Conservation (phyloP, 2,888 invertebrate species). For the Cephus spinipes region DNA sequence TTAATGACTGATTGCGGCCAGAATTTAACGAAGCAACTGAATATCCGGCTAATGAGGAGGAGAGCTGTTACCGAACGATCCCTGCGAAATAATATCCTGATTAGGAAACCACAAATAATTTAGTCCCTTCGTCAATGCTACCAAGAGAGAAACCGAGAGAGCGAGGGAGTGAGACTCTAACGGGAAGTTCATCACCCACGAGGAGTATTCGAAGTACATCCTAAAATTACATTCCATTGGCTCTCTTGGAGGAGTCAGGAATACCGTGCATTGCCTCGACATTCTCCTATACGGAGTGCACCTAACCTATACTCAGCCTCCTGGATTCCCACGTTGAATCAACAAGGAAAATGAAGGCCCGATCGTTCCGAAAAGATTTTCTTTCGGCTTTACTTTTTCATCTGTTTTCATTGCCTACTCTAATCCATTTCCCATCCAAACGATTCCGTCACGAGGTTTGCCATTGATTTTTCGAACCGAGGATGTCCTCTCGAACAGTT, state of each 20-base stretch:
- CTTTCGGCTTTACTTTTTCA: too few relatives aligned
- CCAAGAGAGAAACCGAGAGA: too few relatives aligned
- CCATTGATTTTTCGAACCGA: too few relatives aligned
- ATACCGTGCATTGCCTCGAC: too few relatives aligned
- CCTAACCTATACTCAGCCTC: background rate
- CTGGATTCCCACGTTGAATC: background rate
- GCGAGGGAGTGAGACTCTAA: slow-evolving; percentile 26
- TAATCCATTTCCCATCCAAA: too few relatives aligned
- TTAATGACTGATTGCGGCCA: too few relatives aligned
- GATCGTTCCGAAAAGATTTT: background rate
- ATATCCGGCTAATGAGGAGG: slow-evolving; percentile 12
- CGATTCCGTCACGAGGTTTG: too few relatives aligned
- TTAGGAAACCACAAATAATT: too few relatives aligned
- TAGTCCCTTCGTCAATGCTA: too few relatives aligned
- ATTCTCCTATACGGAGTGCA: too few relatives aligned
- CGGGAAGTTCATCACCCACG: slow-evolving; percentile 36
- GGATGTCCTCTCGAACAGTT: too few relatives aligned
- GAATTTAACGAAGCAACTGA: background rate
- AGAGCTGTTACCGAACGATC: slow-evolving; percentile 7
- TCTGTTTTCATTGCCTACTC: too few relatives aligned
- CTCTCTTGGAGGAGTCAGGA: slow-evolving; percentile 24
- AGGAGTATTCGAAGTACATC: slow-evolving; percentile 38
- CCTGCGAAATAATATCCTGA: slow-evolving; percentile 14
- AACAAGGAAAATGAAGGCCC: background rate
- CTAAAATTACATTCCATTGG: slow-evolving; percentile 49